Conservation (phyloP, 2,797 vertebrate genomes). For the Meriones psammophilus region DNA sequence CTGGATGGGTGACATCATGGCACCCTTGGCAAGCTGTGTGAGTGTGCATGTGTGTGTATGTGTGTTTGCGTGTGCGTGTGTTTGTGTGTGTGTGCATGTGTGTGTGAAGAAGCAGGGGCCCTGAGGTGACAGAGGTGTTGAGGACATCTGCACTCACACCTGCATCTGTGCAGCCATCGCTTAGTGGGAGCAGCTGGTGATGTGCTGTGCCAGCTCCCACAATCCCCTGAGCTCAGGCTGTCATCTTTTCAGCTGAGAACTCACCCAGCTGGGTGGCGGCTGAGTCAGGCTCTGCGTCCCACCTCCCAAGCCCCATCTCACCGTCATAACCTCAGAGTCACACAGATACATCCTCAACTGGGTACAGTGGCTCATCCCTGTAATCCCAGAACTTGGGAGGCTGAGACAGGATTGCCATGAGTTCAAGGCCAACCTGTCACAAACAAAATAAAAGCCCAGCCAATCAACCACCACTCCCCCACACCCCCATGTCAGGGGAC, state of each 20-base stretch:
- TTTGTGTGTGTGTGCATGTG: not conserved
- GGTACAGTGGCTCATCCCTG: not conserved
- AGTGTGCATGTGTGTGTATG: not conserved
- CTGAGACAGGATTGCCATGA: not conserved
- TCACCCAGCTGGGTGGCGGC: not conserved
- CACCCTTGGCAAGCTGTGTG: not conserved
- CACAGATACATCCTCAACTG: not conserved
- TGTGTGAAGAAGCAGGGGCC: fast-evolving
- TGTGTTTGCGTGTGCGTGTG: not conserved
- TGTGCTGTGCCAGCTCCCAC: not conserved
- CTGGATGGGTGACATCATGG: fast-evolving
- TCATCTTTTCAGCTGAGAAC: not conserved
- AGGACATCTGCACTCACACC: not conserved
- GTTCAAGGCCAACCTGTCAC: not conserved
- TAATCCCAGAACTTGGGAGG: not conserved
- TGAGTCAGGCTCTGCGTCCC: not conserved
- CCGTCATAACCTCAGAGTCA: not conserved
- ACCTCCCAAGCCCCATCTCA: not conserved
- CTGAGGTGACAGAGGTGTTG: not conserved
- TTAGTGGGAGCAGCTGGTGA: not conserved
- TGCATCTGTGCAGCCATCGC: not conserved
- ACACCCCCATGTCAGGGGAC: not conserved
- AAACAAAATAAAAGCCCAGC: not conserved
- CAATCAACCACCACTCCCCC: not conserved
- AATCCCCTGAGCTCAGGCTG: not conserved